phyloP scores from a whole-genome alignment of 2,888 invertebrate species.

The Colletes collaris region DNA sequence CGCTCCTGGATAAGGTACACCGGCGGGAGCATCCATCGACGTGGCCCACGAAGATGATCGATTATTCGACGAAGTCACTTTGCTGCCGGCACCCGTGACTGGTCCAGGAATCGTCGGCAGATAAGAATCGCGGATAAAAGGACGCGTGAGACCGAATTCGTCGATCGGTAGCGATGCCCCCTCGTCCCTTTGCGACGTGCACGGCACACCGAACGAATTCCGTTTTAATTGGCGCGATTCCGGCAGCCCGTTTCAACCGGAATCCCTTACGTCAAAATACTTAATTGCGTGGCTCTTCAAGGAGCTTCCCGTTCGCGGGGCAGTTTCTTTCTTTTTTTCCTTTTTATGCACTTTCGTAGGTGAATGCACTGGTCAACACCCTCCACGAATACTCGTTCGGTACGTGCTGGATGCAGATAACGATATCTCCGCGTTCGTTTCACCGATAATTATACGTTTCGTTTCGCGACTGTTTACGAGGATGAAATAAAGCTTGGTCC shows the following conservation, averaged over 20 bases:
- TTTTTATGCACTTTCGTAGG: background rate
- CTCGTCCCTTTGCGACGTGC: conserved; percentile 29
- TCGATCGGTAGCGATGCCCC: conserved; percentile 37
- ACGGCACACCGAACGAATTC: conserved; percentile 54
- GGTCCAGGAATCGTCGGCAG: conserved; percentile 46
- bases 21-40: conserved; percentile 18
- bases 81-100: conserved; percentile 32
- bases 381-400: background rate
- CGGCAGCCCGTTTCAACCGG: conserved; percentile 48
- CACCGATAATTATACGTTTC: too few relatives aligned
- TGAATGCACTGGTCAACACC: background rate
- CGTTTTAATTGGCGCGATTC: conserved; percentile 70
- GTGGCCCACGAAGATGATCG: conserved; percentile 53
- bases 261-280: conserved; percentile 58
- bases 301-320: background rate
- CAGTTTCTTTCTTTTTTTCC: background rate
- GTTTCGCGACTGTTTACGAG: too few relatives aligned
- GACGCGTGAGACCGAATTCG: conserved; percentile 46
- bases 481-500: too few relatives aligned
- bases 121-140: conserved; percentile 69
- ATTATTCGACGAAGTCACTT: conserved; percentile 41
- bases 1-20: conserved; percentile 41
- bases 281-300: conserved; percentile 44
- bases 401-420: too few relatives aligned
- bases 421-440: too few relatives aligned